These are phyloP conservation scores for Trichonephila inaurata DNA, from an alignment of 1,140 invertebrate species.

Conservation along the genomic window DNA sequence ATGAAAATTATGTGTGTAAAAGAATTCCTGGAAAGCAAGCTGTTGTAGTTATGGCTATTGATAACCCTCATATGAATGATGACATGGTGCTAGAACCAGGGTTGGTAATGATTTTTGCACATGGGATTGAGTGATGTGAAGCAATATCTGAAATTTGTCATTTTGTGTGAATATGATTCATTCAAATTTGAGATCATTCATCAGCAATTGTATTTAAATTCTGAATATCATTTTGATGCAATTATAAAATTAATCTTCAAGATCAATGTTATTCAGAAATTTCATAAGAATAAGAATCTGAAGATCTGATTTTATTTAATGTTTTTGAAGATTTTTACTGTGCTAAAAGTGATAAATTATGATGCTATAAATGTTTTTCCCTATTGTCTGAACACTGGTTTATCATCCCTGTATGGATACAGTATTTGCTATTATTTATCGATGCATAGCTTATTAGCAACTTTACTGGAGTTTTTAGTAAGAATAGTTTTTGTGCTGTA, in stretches of 20 bases:
- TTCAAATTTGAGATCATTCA: conserved; percentile 27
- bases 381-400: neutral
- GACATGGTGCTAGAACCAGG: conserved; percentile 98
- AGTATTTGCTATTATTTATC: neutral
- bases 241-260: conserved; percentile 6
- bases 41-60: conserved; percentile 95
- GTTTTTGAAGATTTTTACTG: neutral
- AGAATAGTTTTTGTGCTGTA: neutral
- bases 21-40: conserved; percentile 90
- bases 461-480: neutral
- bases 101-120: conserved; percentile 99
- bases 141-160: conserved; percentile 8
- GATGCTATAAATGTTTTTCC: neutral
- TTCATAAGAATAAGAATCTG: neutral
- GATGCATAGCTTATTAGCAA: neutral
- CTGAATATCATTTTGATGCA: conserved; percentile 35
- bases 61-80: conserved; percentile 96
- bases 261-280: neutral
- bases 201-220: neutral
- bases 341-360: neutral
- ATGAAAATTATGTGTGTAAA: conserved; percentile 96
- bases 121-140: conserved; percentile 90
- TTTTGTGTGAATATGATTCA: conserved; percentile 10
- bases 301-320: conserved; percentile 2
- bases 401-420: neutral